Evolutionary conservation across 2,797 vertebrate genomes (phyloP).

Genomic region (Cygnus olor): DNA sequence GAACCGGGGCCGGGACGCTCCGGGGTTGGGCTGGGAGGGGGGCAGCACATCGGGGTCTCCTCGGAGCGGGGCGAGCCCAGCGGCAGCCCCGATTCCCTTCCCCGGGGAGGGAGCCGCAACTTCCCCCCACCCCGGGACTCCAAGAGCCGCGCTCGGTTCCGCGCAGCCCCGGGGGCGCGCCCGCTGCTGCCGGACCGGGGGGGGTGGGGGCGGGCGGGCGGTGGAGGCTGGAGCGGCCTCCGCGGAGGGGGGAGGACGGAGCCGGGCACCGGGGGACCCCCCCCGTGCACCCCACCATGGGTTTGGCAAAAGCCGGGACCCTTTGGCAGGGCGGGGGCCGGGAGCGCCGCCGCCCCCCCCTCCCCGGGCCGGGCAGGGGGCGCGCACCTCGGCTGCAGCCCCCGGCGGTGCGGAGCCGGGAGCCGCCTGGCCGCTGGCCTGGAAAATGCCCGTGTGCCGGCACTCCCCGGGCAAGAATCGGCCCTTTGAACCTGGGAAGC

Average conservation of each 20-base stretch:
- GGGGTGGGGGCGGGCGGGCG: neutral
- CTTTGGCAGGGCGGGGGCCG: no score
- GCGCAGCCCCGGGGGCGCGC: no score
- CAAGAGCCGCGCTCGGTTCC: neutral
- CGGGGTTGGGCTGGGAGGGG: no score
- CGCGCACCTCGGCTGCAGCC: neutral
- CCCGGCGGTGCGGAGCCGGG: neutral
- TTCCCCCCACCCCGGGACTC: neutral
- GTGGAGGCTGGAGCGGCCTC: neutral
- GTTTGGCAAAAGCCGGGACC: no score
- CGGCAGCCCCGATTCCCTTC: no score
- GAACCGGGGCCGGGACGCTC: no score
- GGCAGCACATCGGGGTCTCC: no score
- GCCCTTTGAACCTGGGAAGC: slow-evolving; percentile 27
- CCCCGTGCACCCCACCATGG: no score
- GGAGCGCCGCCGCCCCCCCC: no score
- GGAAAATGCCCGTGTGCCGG: slow-evolving; percentile 63
- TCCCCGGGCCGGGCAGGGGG: rapidly evolving
- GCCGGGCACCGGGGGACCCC: no score
- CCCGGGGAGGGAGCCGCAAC: no score
- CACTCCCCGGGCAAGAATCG: slow-evolving; percentile 17
- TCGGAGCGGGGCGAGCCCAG: no score
- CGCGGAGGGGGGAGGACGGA: neutral
- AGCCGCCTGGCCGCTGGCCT: slow-evolving; percentile 50
- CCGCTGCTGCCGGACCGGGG: neutral